Evolutionary conservation across 1,140 invertebrate species (phyloP), one percentile per base, ranked within the genome.

Genomic region (Steinernema khuongi): DNA sequence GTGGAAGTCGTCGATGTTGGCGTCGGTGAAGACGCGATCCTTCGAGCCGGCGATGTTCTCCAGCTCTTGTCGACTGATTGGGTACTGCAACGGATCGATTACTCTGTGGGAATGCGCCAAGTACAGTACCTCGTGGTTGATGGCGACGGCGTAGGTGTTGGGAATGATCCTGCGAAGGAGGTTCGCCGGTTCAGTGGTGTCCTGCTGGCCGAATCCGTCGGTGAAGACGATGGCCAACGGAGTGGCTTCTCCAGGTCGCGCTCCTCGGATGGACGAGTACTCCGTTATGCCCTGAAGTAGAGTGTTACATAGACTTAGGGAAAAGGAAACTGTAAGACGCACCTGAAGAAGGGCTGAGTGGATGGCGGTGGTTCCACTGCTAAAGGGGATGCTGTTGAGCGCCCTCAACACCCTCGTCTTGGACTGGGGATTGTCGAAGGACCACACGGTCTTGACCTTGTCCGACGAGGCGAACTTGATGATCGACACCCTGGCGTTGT

Each of bases 381-480:
- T 81, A 36, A 83, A 80, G 1, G 60, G 76, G 22, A 83, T 74
- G 28, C 33, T 67, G 17, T 68, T 11, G 26, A 77, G 29, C 18
- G 74, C 77, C n/a, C 41, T 66, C 33, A 81, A 33, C 11, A 85
- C 32, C n/a, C 70, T 43, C 14, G 67, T 43, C 32, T 74, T 72
- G 32, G 60, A 68, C 50, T 82, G 81, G 1, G 29, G 22, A 11
- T 31, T 22, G 19, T 44, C 50, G 73, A 83, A 83, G n/a, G 76
- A 67, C 36, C 76, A 72, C 4, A 83, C 29, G 7, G 79, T 81
- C 11, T 79, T 69, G 1, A 81, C 83, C 70, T 83, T 83, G 17
- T 81, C 76, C 28, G 33, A 26, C 22, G 81, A 68, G 14, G 81
- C 79, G 68, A 84, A 83, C 75, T 83, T 83, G 19, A 83, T 81